A percentile compares a stretch with the other conserved stretches of the same genome.
Conservation (phyloP, 2,888 invertebrate genomes). For the Cheilosia grossa region DNA sequence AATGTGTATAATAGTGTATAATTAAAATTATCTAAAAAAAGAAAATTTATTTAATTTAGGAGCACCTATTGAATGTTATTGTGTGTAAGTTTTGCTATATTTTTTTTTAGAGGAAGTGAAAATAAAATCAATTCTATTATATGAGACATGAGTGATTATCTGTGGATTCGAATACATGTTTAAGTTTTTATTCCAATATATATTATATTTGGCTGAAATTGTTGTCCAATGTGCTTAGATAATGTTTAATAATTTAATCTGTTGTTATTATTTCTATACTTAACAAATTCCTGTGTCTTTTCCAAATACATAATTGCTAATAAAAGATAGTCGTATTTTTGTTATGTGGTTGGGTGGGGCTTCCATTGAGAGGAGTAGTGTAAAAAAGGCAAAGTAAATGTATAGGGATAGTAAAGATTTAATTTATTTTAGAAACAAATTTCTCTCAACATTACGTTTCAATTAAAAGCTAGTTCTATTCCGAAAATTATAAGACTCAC, state of each 20-base stretch:
- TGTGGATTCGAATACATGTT: conserved; percentile 10
- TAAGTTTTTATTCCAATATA: conserved; percentile 10
- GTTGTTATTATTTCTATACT: background rate
- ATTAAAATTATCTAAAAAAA: conserved; percentile 41
- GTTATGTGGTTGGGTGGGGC: no score
- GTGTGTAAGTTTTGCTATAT: conserved; percentile 15
- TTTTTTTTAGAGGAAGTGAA: conserved; percentile 3
- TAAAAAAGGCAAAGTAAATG: no score
- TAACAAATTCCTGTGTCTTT: background rate
- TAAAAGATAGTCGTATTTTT: no score
- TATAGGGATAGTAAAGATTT: no score
- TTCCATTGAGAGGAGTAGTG: no score
- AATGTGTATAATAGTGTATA: conserved; percentile 52
- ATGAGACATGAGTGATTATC: conserved; percentile 6
- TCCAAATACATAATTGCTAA: background rate
- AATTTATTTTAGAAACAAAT: no score
- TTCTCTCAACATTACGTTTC: no score
- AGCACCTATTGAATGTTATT: conserved; percentile 65
- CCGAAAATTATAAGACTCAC: no score
- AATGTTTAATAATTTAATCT: background rate
- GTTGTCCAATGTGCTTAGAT: background rate
- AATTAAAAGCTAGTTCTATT: no score
- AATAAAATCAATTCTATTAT: conserved; percentile 17
- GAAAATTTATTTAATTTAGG: conserved; percentile 40
- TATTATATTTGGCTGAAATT: background rate